Evolutionary conservation across 2,113 vertebrate species (phyloP).

Genomic region (Polypterus senegalus): DNA sequence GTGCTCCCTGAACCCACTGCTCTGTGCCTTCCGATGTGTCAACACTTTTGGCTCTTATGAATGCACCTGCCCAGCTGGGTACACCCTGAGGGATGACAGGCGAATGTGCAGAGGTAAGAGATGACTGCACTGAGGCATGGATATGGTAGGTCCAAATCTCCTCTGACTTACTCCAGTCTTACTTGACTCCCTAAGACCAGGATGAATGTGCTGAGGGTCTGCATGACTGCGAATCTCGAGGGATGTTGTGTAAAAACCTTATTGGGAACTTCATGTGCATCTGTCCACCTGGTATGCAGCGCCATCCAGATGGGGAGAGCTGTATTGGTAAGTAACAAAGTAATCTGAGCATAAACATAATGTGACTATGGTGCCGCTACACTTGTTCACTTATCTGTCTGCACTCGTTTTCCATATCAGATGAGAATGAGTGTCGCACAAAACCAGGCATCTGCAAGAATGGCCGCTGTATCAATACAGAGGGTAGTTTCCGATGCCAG

Average conservation of each 20-base stretch:
- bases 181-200: constrained; percentile 50
- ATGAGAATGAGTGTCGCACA: constrained; percentile 75
- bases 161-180: background rate
- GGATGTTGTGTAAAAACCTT: constrained; percentile 88
- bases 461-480: constrained; percentile 71
- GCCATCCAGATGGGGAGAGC: constrained; percentile 64
- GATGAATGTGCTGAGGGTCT: constrained; percentile 72
- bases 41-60: constrained; percentile 85
- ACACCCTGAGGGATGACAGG: constrained; percentile 72
- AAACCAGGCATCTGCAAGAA: constrained; percentile 78
- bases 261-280: constrained; percentile 83
- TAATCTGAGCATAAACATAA: too few species aligned
- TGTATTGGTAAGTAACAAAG: constrained; percentile 69
- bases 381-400: background rate
- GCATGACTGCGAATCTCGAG: constrained; percentile 72
- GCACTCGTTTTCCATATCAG: constrained; percentile 32
- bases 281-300: constrained; percentile 74
- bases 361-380: background rate
- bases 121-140: too few species aligned
- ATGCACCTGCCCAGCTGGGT: constrained; percentile 80
- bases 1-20: constrained; percentile 74
- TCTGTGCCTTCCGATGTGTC: constrained; percentile 88
- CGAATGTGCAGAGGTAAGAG: constrained; percentile 83
- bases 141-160: background rate
- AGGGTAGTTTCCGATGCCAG: constrained; percentile 78